phyloP scores from a whole-genome alignment of 2,797 vertebrate species.

The Lutjanus campechanus region DNA sequence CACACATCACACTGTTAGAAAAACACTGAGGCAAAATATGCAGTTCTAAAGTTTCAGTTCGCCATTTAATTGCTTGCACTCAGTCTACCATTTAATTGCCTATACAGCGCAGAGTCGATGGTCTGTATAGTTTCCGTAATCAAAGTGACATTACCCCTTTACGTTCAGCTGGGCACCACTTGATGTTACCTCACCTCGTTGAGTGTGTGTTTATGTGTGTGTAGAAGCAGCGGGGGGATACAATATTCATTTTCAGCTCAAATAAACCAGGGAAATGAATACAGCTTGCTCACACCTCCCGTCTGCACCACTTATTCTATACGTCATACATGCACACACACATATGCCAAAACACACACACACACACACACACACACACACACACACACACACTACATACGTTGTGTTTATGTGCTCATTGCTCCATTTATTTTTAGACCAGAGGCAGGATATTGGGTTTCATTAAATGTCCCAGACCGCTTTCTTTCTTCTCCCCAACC shows the following conservation, averaged over 20 bases:
- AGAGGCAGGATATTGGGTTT: constrained; percentile 78
- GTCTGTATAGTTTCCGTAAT: constrained; percentile 55
- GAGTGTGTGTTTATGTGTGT: constrained; percentile 26
- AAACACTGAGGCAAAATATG: constrained; percentile 40
- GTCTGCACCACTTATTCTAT: constrained; percentile 18
- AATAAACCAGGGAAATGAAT: constrained; percentile 59
- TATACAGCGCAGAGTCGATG: constrained; percentile 33
- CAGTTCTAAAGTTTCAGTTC: constrained; percentile 50
- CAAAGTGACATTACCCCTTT: constrained; percentile 43
- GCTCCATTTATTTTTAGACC: constrained; percentile 86
- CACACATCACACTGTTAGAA: constrained; percentile 29
- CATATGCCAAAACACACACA: background rate
- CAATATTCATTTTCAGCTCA: constrained; percentile 62
- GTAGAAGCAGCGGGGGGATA: background rate
- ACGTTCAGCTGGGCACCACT: constrained; percentile 25
- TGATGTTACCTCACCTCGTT: constrained; percentile 27
- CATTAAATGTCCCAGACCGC: constrained; percentile 75
- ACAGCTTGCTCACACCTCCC: constrained; percentile 36
- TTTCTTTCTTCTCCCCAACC: constrained; percentile 23
- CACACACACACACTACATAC: constrained; percentile 8
- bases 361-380: background rate
- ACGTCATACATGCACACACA: constrained; percentile 33
- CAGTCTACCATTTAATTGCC: constrained; percentile 72
- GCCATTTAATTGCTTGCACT: constrained; percentile 61
- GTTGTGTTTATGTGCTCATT: constrained; percentile 70